Evolutionary conservation across 2,888 invertebrate genomes (phyloP), one percentile per base, ranked within the genome.

Genomic region (Tupiocoris notatus): DNA sequence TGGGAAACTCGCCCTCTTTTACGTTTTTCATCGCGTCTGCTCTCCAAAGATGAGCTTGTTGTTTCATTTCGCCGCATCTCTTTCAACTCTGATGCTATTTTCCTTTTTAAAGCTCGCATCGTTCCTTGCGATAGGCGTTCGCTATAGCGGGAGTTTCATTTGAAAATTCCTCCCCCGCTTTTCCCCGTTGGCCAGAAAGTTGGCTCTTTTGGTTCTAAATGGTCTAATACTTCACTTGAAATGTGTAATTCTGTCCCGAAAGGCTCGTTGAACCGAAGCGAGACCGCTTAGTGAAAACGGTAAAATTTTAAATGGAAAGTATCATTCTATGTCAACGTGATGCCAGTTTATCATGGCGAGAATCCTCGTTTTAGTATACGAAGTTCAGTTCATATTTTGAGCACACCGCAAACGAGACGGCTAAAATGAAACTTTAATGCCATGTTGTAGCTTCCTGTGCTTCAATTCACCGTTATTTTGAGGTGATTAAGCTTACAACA

Each of bases 1-100:
- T n/a, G 57, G 23, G 56, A 67, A 67, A 67, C 16, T 21, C 57
- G 57, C 57, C 25, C 56, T 67, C 39, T 39, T 7, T n/a, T 39
- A 39, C 39, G 39, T 39, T 39, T 39, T 65, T 65, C 65, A 39
- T 65, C 25, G 18, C 54, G 18, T 39, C 25, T 65, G 1, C 39
- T 18, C 18, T 17, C 3, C 9, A 39, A 39, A 39, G 39, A 39
- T 39, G 39, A 39, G 39, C 39, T 39, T 39, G 39, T 39, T 39
- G 39, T 39, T 39, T 39, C 39, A 39, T 39, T 39, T 39, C 39
- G 39, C 39, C 39, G 39, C 39, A 39, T 39, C 39, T 39, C 39
- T 39, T 39, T 39, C 39, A 39, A 39, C 39, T 39, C 39, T 12
- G 39, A 12, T 12, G 39, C 39, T 39, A 39, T 39, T 39, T 39